phyloP scores from a whole-genome alignment of 2,888 invertebrate genomes.

The Zygaena filipendulae region DNA sequence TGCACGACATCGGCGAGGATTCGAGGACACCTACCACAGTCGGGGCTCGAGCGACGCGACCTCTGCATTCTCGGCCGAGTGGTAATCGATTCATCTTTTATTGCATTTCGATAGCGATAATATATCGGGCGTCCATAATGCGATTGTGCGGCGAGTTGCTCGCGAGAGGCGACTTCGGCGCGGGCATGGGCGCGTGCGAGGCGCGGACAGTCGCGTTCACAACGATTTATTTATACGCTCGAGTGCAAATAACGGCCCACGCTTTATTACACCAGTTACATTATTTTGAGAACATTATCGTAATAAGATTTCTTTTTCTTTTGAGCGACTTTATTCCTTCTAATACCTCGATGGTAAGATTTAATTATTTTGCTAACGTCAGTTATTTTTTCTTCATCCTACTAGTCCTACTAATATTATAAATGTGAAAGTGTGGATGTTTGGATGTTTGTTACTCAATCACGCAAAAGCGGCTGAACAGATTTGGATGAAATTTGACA shows the following conservation, averaged over 20 bases:
- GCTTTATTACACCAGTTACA: too few species aligned
- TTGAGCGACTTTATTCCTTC: too few species aligned
- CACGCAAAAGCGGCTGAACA: too few species aligned
- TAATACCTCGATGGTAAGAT: too few species aligned
- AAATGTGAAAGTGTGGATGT: too few species aligned
- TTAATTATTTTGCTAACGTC: too few species aligned
- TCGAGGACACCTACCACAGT: constrained; percentile 26
- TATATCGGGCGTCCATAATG: constrained; percentile 29
- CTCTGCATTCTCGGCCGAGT: constrained; percentile 19
- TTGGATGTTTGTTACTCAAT: too few species aligned
- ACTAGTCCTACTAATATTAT: too few species aligned
- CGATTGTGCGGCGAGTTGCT: constrained; percentile 16
- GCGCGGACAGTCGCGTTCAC: too few species aligned
- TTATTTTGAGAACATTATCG: constrained; percentile 14
- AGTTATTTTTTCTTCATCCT: too few species aligned
- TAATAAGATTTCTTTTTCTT: constrained; percentile 9
- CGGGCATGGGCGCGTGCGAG: too few species aligned
- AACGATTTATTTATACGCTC: constrained; percentile 22
- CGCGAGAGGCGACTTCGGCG: constrained; percentile 9
- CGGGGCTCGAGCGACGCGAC: constrained; percentile 10
- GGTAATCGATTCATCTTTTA: constrained; percentile 49
- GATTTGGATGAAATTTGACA: too few species aligned
- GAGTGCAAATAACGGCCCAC: constrained; percentile 22
- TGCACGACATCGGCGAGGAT: constrained; percentile 26
- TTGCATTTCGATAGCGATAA: constrained; percentile 35